Conservation (phyloP, 2,113 vertebrate genomes). For the Thunnus thynnus region DNA sequence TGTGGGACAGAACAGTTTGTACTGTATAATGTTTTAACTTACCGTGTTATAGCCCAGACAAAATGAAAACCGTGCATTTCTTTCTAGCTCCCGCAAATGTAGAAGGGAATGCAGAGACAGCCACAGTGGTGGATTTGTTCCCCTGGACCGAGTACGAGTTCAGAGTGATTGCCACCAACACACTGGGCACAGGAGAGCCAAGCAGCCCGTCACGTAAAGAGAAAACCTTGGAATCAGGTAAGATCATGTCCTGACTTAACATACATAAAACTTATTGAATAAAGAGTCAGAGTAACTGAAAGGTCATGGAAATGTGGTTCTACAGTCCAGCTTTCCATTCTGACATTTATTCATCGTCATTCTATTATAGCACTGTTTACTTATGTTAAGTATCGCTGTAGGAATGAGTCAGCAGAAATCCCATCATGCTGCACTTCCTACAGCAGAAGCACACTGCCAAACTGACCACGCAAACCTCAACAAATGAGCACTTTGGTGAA, state of each 20-base stretch:
- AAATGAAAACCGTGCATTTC: constrained; percentile 20
- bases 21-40: constrained; percentile 25
- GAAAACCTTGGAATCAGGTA: constrained; percentile 91
- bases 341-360: constrained; percentile 55
- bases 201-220: constrained; percentile 90
- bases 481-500: constrained; percentile 79
- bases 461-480: constrained; percentile 69
- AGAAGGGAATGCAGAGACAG: constrained; percentile 93
- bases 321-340: constrained; percentile 60
- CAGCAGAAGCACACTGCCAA: constrained; percentile 56
- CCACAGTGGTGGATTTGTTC: constrained; percentile 91
- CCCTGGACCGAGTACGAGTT: constrained; percentile 99
- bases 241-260: constrained; percentile 46
- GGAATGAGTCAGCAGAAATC: constrained; percentile 71
- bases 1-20: neutral
- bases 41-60: neutral
- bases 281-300: constrained; percentile 14
- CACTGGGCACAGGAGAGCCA: constrained; percentile 92
- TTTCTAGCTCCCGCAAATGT: constrained; percentile 89
- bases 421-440: constrained; percentile 51
- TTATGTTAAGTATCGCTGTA: constrained; percentile 54
- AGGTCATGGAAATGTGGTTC: constrained; percentile 42
- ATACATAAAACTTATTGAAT: neutral
- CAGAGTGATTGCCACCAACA: constrained; percentile 94
- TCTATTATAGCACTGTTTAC: constrained; percentile 65